A percentile compares a stretch with the other conserved stretches of the same genome.
These are phyloP conservation scores for Cistogaster globosa DNA, from an alignment of 2,888 invertebrate genomes.

Conservation along the genomic window DNA sequence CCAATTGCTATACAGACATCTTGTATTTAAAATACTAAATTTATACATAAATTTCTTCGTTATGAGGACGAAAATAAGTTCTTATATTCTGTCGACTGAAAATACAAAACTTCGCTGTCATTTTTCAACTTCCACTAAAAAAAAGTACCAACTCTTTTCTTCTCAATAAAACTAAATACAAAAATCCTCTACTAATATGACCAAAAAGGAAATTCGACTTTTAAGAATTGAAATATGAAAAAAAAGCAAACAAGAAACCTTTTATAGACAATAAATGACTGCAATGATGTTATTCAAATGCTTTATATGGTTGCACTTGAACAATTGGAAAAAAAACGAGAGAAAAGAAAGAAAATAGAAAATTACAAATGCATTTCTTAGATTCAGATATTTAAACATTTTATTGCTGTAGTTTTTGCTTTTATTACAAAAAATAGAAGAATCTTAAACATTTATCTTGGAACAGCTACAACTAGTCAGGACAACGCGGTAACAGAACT, in stretches of 20 bases:
- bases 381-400: slow-evolving; percentile 53
- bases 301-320: slow-evolving; percentile 61
- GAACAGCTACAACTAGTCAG: slow-evolving; percentile 1
- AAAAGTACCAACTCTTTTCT: not conserved
- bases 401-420: slow-evolving; percentile 37
- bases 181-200: slow-evolving; percentile 10
- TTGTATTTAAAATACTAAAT: too few relatives aligned
- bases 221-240: not conserved
- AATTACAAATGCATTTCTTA: slow-evolving; percentile 46
- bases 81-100: too few relatives aligned
- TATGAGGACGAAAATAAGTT: too few relatives aligned
- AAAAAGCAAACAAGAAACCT: slow-evolving; percentile 22
- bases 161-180: slow-evolving; percentile 10
- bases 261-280: slow-evolving; percentile 36
- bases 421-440: not conserved
- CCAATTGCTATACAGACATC: too few relatives aligned
- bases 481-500: slow-evolving; percentile 20
- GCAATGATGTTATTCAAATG: slow-evolving; percentile 62
- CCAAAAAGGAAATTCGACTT: slow-evolving; percentile 11
- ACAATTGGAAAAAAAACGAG: slow-evolving; percentile 1
- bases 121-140: slow-evolving; percentile 13
- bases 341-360: not conserved
- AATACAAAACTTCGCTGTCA: too few relatives aligned
- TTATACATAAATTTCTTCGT: too few relatives aligned
- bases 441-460: slow-evolving; percentile 50